Percentiles rank a stretch among this genome's conserved stretches.
Evolutionary conservation across 2,797 vertebrate genomes (phyloP).

Genomic region (Rhabdophis nuchalis): DNA sequence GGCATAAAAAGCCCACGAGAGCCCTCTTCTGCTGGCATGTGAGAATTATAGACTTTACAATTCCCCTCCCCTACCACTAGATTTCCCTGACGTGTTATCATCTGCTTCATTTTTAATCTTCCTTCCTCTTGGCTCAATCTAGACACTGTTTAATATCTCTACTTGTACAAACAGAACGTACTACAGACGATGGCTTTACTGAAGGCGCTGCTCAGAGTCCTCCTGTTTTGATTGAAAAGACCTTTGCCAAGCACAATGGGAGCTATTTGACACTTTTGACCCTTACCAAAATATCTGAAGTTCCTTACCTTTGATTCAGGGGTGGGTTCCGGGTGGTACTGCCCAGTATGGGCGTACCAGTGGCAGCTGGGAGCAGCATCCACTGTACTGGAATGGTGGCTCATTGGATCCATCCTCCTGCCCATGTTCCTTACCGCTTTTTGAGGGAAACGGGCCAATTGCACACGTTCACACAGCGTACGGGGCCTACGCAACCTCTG

Average conservation of each 20-base stretch:
- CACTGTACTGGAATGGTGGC: no score
- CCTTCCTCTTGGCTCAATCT: background rate
- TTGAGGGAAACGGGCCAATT: no score
- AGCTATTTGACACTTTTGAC: background rate
- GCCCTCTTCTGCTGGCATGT: slow-evolving; percentile 56
- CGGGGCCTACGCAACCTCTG: no score
- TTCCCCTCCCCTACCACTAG: slow-evolving; percentile 12
- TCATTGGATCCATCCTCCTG: no score
- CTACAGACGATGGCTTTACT: background rate
- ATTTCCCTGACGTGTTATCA: slow-evolving; percentile 30
- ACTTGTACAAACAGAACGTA: background rate
- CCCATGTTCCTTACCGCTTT: no score
- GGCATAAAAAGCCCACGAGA: slow-evolving; percentile 29
- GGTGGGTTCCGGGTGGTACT: no score
- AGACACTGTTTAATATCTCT: background rate
- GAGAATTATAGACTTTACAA: slow-evolving; percentile 25
- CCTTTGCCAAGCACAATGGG: background rate
- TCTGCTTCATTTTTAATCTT: slow-evolving; percentile 20
- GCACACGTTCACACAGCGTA: no score
- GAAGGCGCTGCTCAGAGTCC: background rate
- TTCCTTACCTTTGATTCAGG: background rate
- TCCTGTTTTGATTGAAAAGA: background rate
- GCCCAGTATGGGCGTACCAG: no score
- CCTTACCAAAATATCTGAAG: background rate
- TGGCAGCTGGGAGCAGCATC: no score